phyloP scores from a whole-genome alignment of 1,140 invertebrate genomes.

The Drosophila sturtevanti region DNA sequence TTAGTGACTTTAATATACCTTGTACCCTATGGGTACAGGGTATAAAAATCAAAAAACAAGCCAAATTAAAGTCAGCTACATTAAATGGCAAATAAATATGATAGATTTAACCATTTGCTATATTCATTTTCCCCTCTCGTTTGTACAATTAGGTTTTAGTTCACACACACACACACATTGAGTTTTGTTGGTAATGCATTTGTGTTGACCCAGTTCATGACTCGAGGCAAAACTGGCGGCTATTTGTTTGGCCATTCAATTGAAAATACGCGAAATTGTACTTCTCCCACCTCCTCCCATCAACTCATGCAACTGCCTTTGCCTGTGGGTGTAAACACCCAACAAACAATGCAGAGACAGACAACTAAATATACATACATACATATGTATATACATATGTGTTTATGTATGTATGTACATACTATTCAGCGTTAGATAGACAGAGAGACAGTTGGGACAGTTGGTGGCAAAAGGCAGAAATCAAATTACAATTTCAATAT shows the following conservation, averaged over 20 bases:
- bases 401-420: too few relatives aligned
- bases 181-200: neutral
- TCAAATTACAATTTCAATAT: conserved; percentile 81
- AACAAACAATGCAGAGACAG: conserved; percentile 10
- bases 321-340: neutral
- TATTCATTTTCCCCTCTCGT: neutral
- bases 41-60: too few relatives aligned
- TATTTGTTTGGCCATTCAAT: conserved; percentile 22
- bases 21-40: too few relatives aligned
- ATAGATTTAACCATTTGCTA: neutral
- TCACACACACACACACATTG: neutral
- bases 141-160: neutral
- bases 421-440: conserved; percentile 8
- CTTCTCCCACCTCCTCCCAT: neutral
- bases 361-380: conserved; percentile 1
- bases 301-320: neutral
- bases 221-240: conserved; percentile 6
- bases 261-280: conserved; percentile 6
- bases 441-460: conserved; percentile 55
- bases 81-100: neutral
- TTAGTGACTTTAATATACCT: too few relatives aligned
- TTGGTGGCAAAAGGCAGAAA: conserved; percentile 74
- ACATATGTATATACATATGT: too few relatives aligned
- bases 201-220: conserved; percentile 10
- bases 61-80: neutral